Conservation (phyloP, 2,797 vertebrate species). For the Borostomias antarcticus region DNA sequence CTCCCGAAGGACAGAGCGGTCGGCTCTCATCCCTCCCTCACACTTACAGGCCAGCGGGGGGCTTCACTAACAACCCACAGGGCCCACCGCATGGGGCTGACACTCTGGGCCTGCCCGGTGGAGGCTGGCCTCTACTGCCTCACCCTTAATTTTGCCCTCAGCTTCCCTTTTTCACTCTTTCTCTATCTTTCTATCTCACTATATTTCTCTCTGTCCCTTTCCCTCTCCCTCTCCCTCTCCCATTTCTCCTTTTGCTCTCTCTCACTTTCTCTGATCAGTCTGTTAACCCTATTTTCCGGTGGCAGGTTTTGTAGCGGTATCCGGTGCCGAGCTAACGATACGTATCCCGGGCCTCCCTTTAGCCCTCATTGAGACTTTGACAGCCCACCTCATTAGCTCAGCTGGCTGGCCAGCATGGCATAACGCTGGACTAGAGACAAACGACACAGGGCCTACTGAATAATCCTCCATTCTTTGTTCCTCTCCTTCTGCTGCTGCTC, state of each 20-base stretch:
- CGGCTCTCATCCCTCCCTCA: constrained; percentile 39
- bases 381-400: constrained; percentile 57
- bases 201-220: not conserved
- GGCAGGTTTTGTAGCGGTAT: constrained; percentile 28
- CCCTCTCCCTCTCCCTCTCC: not conserved
- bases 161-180: not conserved
- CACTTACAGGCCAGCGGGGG: constrained; percentile 47
- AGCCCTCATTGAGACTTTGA: constrained; percentile 53
- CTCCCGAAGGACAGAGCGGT: constrained; percentile 59
- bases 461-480: constrained; percentile 8
- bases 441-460: not conserved
- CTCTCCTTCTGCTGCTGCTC: not conserved
- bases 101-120: constrained; percentile 30
- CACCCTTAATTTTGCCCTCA: not conserved
- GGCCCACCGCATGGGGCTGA: constrained; percentile 38
- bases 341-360: constrained; percentile 29
- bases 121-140: constrained; percentile 39
- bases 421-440: constrained; percentile 18
- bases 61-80: constrained; percentile 49
- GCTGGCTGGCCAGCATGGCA: constrained; percentile 31
- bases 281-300: constrained; percentile 39
- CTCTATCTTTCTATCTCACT: not conserved
- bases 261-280: constrained; percentile 33
- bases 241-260: constrained; percentile 5
- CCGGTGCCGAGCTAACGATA: constrained; percentile 15